Conservation (phyloP, 2,888 invertebrate species). For the Endomychus coccineus region DNA sequence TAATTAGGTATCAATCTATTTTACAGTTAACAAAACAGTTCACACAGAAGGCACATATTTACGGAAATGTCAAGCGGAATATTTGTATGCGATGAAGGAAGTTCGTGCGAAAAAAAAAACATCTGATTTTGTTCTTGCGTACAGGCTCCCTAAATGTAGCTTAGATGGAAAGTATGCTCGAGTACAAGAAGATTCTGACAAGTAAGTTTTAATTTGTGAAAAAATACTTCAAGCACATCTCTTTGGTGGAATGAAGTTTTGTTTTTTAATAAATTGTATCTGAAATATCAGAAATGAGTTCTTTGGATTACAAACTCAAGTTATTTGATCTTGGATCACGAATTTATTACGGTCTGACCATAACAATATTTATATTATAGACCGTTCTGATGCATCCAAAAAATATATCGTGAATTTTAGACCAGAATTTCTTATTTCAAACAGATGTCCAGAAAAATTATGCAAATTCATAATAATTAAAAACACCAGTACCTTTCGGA, state of each 20-base stretch:
- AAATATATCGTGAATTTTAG: no score
- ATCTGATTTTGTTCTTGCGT: conserved; percentile 9
- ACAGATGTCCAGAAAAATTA: background rate
- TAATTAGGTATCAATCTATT: no score
- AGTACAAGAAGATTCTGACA: conserved; percentile 9
- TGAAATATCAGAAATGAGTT: no score
- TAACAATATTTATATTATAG: no score
- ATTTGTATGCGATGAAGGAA: conserved; percentile 8
- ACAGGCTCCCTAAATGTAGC: conserved; percentile 11
- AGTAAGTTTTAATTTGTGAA: conserved; percentile 4
- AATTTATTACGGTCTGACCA: conserved; percentile 1
- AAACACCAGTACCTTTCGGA: background rate
- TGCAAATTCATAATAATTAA: background rate
- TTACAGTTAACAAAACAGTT: conserved; percentile 7
- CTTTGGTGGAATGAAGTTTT: background rate
- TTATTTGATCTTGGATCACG: no score
- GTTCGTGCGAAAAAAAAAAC: conserved; percentile 4
- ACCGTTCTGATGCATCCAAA: no score
- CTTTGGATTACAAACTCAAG: no score
- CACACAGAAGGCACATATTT: conserved; percentile 9
- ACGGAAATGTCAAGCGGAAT: conserved; percentile 8
- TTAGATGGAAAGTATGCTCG: conserved; percentile 12
- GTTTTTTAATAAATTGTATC: no score
- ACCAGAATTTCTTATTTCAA: no score
- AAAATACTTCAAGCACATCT: background rate